phyloP scores from a whole-genome alignment of 2,888 invertebrate species.

The Mythimna albipuncta region DNA sequence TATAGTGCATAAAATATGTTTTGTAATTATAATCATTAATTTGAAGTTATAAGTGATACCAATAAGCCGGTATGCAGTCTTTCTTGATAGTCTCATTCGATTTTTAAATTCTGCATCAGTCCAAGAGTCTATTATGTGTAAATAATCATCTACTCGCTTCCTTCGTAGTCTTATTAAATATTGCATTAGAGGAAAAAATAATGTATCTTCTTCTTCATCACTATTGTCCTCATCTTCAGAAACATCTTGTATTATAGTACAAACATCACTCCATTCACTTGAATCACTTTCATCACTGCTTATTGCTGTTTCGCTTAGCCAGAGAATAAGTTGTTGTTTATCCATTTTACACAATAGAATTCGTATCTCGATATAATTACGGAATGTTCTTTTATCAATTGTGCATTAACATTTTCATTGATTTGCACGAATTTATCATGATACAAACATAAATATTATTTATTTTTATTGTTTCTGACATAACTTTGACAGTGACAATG shows the following conservation, averaged over 20 bases:
- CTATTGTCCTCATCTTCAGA: slow-evolving; percentile 70
- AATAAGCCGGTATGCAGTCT: slow-evolving; percentile 75
- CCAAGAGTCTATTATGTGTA: slow-evolving; percentile 81
- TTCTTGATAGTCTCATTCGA: slow-evolving; percentile 76
- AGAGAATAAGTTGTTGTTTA: slow-evolving; percentile 68
- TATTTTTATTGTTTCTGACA: neutral
- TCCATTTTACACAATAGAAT: slow-evolving; percentile 61
- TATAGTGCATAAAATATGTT: neutral
- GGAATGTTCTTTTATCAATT: slow-evolving; percentile 1
- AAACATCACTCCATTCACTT: slow-evolving; percentile 76
- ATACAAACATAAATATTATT: neutral
- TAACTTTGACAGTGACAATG: neutral
- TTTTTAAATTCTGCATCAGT: slow-evolving; percentile 79
- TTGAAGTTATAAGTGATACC: slow-evolving; percentile 62
- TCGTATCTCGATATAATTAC: neutral
- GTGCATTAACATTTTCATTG: neutral
- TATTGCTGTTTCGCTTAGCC: slow-evolving; percentile 67
- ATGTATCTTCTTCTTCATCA: slow-evolving; percentile 70
- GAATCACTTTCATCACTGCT: slow-evolving; percentile 75
- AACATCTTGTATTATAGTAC: slow-evolving; percentile 64
- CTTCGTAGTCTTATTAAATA: slow-evolving; percentile 75
- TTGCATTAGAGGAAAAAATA: slow-evolving; percentile 81
- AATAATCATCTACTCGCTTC: slow-evolving; percentile 79
- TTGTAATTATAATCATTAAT: neutral
- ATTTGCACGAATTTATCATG: too few species aligned